Evolutionary conservation across 2,888 invertebrate genomes (phyloP).

Genomic region (Noctua janthe): DNA sequence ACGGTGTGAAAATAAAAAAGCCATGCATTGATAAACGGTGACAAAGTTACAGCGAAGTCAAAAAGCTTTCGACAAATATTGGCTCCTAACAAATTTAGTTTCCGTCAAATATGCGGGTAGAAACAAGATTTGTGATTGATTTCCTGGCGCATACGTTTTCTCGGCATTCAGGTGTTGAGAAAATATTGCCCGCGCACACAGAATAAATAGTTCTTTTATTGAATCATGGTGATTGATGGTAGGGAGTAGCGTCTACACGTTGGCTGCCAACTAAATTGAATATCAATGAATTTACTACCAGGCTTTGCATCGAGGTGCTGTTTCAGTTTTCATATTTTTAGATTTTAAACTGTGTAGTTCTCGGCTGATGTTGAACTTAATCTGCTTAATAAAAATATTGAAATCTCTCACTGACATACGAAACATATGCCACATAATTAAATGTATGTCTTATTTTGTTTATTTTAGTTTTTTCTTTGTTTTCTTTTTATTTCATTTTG

Average conservation of each 20-base stretch:
- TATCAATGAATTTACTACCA: constrained; percentile 50
- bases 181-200: constrained; percentile 64
- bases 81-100: constrained; percentile 79
- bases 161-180: constrained; percentile 68
- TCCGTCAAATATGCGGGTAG: constrained; percentile 76
- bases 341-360: background rate
- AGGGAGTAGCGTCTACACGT: constrained; percentile 31
- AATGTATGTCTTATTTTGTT: no score
- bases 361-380: background rate
- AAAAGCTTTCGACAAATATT: constrained; percentile 68
- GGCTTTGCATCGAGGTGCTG: constrained; percentile 3
- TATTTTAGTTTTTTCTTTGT: no score
- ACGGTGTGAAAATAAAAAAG: constrained; percentile 17
- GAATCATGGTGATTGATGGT: constrained; percentile 68
- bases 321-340: constrained; percentile 8
- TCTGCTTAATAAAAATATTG: background rate
- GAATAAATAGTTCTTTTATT: constrained; percentile 70
- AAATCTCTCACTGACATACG: background rate
- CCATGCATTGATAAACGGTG: constrained; percentile 30
- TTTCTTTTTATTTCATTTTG: background rate
- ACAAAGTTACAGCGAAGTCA: constrained; percentile 44
- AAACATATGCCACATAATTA: background rate
- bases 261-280: constrained; percentile 56
- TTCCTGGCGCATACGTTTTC: constrained; percentile 77
- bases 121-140: constrained; percentile 84